Percentiles rank a stretch among this genome's conserved stretches.
These are phyloP conservation scores for Drosophila lacertosa DNA, from an alignment of 1,140 invertebrate genomes.

Conservation along the genomic window DNA sequence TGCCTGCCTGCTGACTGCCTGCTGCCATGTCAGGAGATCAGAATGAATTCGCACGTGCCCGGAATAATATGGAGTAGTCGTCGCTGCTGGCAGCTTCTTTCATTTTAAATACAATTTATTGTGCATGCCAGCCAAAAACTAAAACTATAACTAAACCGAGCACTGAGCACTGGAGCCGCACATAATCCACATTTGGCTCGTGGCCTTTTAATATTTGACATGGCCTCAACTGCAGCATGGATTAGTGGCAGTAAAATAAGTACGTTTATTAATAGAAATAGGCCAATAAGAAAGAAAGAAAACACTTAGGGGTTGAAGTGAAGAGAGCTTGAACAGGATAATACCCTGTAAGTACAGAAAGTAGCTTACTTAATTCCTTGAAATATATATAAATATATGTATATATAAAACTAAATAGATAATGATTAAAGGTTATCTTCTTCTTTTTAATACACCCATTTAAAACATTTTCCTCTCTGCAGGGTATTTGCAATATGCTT, in stretches of 20 bases:
- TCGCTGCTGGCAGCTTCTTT: slow-evolving; percentile 54
- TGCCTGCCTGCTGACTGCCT: slow-evolving; percentile 26
- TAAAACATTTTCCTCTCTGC: not conserved
- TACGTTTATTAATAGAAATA: slow-evolving; percentile 67
- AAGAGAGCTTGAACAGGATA: not conserved
- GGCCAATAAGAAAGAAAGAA: slow-evolving; percentile 15
- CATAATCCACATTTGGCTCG: slow-evolving; percentile 60
- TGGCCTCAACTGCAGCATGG: slow-evolving; percentile 20
- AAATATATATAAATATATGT: too few relatives aligned
- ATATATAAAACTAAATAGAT: too few relatives aligned
- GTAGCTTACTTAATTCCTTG: too few relatives aligned
- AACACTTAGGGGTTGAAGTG: not conserved
- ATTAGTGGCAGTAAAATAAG: slow-evolving; percentile 44
- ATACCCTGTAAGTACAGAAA: not conserved
- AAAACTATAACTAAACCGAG: slow-evolving; percentile 51
- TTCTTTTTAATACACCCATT: too few relatives aligned
- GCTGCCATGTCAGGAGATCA: slow-evolving; percentile 60
- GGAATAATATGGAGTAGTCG: slow-evolving; percentile 56
- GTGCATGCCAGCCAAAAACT: slow-evolving; percentile 59
- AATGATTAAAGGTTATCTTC: too few relatives aligned
- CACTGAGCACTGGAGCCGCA: slow-evolving; percentile 40
- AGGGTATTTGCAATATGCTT: slow-evolving; percentile 47
- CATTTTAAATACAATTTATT: slow-evolving; percentile 81
- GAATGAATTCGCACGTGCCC: slow-evolving; percentile 73
- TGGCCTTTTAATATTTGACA: slow-evolving; percentile 75